These are phyloP conservation scores for Hiodon tergisus DNA, from an alignment of 2,113 vertebrate genomes.

Conservation along the genomic window DNA sequence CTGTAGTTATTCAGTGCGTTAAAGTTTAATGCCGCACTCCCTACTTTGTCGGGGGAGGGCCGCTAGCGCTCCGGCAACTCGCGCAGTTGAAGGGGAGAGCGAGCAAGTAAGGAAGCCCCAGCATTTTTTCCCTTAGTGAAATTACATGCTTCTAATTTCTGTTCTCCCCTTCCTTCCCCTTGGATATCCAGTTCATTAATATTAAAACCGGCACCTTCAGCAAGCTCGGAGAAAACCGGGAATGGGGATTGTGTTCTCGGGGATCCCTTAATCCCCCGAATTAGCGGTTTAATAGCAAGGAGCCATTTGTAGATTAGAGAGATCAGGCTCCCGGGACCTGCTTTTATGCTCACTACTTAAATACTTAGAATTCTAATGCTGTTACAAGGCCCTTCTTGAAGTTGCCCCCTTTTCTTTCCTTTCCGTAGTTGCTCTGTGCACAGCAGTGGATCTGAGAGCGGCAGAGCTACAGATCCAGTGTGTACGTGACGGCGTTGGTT, in stretches of 20 bases:
- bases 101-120: neutral
- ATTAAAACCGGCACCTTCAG: slow-evolving; percentile 49
- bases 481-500: neutral
- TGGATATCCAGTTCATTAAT: slow-evolving; percentile 45
- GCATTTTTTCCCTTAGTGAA: slow-evolving; percentile 26
- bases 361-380: slow-evolving; percentile 50
- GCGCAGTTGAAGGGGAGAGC: slow-evolving; percentile 4
- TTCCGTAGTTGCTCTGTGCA: neutral
- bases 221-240: slow-evolving; percentile 43
- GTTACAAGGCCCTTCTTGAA: slow-evolving; percentile 38
- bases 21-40: slow-evolving; percentile 43
- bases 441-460: neutral
- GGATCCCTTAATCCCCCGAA: slow-evolving; percentile 51
- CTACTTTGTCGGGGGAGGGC: slow-evolving; percentile 22
- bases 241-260: slow-evolving; percentile 51
- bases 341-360: slow-evolving; percentile 51
- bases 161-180: slow-evolving; percentile 19
- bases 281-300: slow-evolving; percentile 54
- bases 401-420: slow-evolving; percentile 30
- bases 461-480: too few species aligned
- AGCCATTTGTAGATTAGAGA: slow-evolving; percentile 55
- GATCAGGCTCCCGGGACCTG: slow-evolving; percentile 46
- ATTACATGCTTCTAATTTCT: slow-evolving; percentile 43
- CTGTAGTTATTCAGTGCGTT: slow-evolving; percentile 43
- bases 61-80: slow-evolving; percentile 8